A percentile compares a stretch with the other conserved stretches of the same genome.
These are phyloP conservation scores for Nephrotoma flavescens DNA, from an alignment of 2,888 invertebrate genomes.

Conservation along the genomic window DNA sequence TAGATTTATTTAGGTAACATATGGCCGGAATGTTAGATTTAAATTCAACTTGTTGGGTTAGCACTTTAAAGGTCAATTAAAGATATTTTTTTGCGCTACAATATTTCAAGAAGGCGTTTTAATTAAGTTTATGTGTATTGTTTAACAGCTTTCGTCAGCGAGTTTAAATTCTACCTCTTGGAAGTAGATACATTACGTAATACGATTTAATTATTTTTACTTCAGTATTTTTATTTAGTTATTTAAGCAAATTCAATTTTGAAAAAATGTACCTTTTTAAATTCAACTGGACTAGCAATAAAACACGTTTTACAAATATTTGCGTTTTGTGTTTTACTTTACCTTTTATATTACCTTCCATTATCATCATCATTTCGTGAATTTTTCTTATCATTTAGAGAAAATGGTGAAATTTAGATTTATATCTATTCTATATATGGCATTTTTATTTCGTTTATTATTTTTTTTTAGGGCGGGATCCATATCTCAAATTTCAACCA, in stretches of 20 bases:
- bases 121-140: no score
- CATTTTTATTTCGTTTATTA: no score
- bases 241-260: background rate
- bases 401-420: background rate
- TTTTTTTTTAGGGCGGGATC: no score
- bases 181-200: no score
- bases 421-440: background rate
- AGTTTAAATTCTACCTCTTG: no score
- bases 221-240: background rate
- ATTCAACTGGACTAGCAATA: background rate
- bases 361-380: background rate
- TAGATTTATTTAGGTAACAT: background rate
- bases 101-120: no score
- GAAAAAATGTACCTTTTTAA: background rate
- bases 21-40: no score
- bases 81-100: no score
- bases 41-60: no score
- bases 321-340: background rate
- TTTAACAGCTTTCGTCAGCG: no score
- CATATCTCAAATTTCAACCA: background rate
- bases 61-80: no score
- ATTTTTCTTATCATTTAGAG: background rate
- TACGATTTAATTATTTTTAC: no score
- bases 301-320: background rate
- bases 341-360: background rate